Evolutionary conservation across 2,888 invertebrate genomes (phyloP).

Genomic region (Aelia acuminata): DNA sequence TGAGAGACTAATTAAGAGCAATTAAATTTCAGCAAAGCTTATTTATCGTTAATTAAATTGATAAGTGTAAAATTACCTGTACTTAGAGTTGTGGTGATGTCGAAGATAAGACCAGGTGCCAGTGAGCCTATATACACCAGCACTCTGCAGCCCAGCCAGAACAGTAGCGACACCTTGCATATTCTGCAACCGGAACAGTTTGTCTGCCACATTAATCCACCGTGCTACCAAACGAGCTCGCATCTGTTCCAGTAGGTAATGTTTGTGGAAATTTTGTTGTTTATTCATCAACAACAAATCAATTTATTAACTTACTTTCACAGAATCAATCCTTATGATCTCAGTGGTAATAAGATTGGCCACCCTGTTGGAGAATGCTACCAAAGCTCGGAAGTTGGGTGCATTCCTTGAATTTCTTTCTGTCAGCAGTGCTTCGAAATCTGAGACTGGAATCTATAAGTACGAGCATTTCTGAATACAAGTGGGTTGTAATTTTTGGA

Average conservation of each 20-base stretch:
- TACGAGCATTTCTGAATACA: not conserved
- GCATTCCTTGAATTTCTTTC: constrained; percentile 71
- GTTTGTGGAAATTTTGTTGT: not conserved
- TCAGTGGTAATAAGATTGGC: constrained; percentile 72
- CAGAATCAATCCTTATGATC: constrained; percentile 70
- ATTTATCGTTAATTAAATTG: not conserved
- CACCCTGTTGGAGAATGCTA: constrained; percentile 73
- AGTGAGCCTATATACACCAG: constrained; percentile 72
- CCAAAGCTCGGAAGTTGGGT: constrained; percentile 72
- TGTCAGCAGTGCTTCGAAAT: constrained; percentile 70
- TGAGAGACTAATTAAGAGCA: not conserved
- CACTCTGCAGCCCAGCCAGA: constrained; percentile 72
- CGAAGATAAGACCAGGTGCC: constrained; percentile 72
- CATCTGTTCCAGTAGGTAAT: constrained; percentile 67
- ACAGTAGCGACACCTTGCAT: constrained; percentile 73
- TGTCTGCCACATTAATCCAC: constrained; percentile 73
- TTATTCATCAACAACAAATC: not conserved
- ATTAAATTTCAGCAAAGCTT: not conserved
- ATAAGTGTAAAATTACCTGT: constrained; percentile 68
- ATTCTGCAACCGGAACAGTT: constrained; percentile 72
- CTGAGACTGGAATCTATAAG: constrained; percentile 70
- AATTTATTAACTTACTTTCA: constrained; percentile 68
- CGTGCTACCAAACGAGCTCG: constrained; percentile 73
- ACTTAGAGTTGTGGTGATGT: constrained; percentile 72
- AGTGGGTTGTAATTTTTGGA: constrained; percentile 7